Conservation (phyloP, 2,888 invertebrate species). For the Troides aeacus region DNA sequence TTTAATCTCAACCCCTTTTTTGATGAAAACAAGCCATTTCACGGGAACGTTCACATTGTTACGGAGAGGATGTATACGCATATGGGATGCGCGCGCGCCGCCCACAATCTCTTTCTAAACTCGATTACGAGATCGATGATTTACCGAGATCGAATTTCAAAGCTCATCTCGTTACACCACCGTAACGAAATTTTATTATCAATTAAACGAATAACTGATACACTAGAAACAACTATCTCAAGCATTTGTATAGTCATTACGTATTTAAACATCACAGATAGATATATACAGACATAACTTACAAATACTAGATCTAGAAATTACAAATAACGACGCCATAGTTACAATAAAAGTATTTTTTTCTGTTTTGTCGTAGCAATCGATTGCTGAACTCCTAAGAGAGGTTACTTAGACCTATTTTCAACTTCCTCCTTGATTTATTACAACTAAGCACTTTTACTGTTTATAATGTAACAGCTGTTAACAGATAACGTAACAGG, state of each 20-base stretch:
- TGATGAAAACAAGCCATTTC: slow-evolving; percentile 48
- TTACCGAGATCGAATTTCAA: slow-evolving; percentile 76
- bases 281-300: too few relatives aligned
- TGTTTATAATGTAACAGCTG: background rate
- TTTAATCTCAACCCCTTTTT: slow-evolving; percentile 29
- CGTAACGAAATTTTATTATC: slow-evolving; percentile 52
- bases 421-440: background rate
- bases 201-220: slow-evolving; percentile 35
- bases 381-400: too few relatives aligned
- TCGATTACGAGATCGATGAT: slow-evolving; percentile 77
- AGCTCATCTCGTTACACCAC: slow-evolving; percentile 65
- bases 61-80: slow-evolving; percentile 69
- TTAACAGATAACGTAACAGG: slow-evolving; percentile 44
- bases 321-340: too few relatives aligned
- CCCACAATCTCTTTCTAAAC: slow-evolving; percentile 73
- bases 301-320: too few relatives aligned
- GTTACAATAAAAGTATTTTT: too few relatives aligned
- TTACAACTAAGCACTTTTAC: background rate
- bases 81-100: slow-evolving; percentile 71
- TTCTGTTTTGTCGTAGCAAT: too few relatives aligned
- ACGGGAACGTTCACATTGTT: slow-evolving; percentile 53
- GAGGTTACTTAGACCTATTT: too few relatives aligned
- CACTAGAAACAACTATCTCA: too few relatives aligned
- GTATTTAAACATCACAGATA: too few relatives aligned
- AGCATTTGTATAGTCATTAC: too few relatives aligned